Evolutionary conservation across 2,888 invertebrate species (phyloP).

Genomic region (Cylindroiulus punctatus): DNA sequence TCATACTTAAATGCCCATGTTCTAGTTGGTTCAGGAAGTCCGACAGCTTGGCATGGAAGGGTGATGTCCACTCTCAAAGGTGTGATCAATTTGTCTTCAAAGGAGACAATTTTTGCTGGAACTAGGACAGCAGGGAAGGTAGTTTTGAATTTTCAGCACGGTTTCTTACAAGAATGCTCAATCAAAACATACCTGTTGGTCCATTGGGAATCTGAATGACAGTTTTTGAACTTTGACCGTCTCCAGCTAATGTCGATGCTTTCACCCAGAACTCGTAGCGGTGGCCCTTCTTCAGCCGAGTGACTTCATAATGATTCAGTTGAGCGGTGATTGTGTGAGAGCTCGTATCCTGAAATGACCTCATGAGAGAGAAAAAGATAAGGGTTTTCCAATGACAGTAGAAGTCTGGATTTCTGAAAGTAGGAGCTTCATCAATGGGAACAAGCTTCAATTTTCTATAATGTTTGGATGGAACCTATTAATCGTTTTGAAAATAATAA

Average conservation of each 20-base stretch:
- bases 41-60: slow-evolving; percentile 57
- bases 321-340: slow-evolving; percentile 59
- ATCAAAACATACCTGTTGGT: slow-evolving; percentile 21
- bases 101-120: slow-evolving; percentile 57
- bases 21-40: slow-evolving; percentile 56
- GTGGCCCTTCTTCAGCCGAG: slow-evolving; percentile 75
- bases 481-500: background rate
- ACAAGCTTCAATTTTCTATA: too few species aligned
- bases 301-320: slow-evolving; percentile 76
- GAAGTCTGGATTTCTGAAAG: too few species aligned
- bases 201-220: slow-evolving; percentile 70
- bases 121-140: slow-evolving; percentile 49
- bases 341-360: slow-evolving; percentile 54
- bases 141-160: background rate
- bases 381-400: slow-evolving; percentile 11
- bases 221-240: slow-evolving; percentile 89
- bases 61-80: slow-evolving; percentile 57
- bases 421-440: too few species aligned
- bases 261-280: slow-evolving; percentile 94
- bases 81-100: slow-evolving; percentile 56
- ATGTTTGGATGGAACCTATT: background rate
- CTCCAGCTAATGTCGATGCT: slow-evolving; percentile 92
- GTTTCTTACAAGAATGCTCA: background rate
- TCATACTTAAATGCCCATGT: slow-evolving; percentile 57
- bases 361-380: slow-evolving; percentile 49